These are phyloP conservation scores for Brachyptera risi DNA, from an alignment of 2,888 invertebrate genomes.

Conservation along the genomic window DNA sequence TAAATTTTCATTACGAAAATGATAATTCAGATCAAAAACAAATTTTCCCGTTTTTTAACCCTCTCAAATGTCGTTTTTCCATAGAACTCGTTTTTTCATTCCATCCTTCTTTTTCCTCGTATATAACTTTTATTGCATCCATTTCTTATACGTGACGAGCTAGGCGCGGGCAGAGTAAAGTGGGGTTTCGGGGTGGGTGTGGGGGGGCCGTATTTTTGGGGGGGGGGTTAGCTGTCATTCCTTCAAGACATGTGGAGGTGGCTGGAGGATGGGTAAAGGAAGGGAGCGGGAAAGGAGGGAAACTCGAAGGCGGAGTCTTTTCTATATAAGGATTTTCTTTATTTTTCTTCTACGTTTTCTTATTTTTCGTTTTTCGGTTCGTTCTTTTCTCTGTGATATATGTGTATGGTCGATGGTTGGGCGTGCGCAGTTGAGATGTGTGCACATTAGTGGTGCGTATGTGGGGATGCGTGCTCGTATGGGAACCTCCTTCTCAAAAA, in stretches of 20 bases:
- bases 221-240: background rate
- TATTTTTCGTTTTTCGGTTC: background rate
- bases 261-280: no score
- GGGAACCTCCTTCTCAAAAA: no score
- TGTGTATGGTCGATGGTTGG: no score
- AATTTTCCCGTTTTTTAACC: no score
- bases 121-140: slow-evolving; percentile 29
- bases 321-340: no score
- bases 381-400: background rate
- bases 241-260: slow-evolving; percentile 6
- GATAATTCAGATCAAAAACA: no score
- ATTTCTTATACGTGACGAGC: slow-evolving; percentile 26
- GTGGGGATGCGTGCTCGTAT: no score
- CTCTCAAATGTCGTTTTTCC: background rate
- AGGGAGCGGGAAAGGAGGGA: background rate
- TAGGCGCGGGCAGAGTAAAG: no score
- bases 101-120: slow-evolving; percentile 6
- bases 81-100: background rate
- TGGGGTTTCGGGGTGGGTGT: background rate
- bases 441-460: background rate
- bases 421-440: background rate
- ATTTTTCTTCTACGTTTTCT: background rate
- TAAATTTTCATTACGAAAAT: no score
- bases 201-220: no score
- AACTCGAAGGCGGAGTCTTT: background rate